A percentile compares a stretch with the other conserved stretches of the same genome.
These are phyloP conservation scores for Coregonus clupeaformis DNA, from an alignment of 2,113 vertebrate species.

Conservation along the genomic window DNA sequence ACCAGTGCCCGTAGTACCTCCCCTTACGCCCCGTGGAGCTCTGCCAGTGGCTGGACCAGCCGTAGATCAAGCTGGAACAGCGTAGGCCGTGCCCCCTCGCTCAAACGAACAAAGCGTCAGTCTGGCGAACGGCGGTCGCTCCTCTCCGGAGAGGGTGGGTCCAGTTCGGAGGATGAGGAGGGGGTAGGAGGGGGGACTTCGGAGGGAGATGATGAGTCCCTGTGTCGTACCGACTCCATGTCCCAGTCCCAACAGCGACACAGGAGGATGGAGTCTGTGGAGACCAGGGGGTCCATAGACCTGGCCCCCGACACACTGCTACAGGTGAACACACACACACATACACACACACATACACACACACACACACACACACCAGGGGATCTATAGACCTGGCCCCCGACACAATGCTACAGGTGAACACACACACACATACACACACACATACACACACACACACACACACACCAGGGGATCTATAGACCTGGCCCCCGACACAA, in stretches of 20 bases:
- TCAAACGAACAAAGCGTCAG: slow-evolving; percentile 83
- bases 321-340: slow-evolving; percentile 51
- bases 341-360: background rate
- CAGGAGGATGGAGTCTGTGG: slow-evolving; percentile 84
- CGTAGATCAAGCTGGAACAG: slow-evolving; percentile 96
- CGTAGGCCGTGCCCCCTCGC: slow-evolving; percentile 84
- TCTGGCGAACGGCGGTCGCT: slow-evolving; percentile 89
- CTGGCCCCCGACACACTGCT: slow-evolving; percentile 85
- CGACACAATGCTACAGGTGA: slow-evolving; percentile 81
- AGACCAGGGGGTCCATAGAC: slow-evolving; percentile 88
- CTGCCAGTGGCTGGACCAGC: slow-evolving; percentile 87
- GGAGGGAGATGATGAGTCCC: slow-evolving; percentile 67
- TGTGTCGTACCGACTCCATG: slow-evolving; percentile 75
- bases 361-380: slow-evolving; percentile 60
- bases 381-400: slow-evolving; percentile 87
- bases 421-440: background rate
- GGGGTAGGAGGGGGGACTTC: slow-evolving; percentile 71
- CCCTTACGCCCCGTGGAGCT: slow-evolving; percentile 75
- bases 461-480: slow-evolving; percentile 80
- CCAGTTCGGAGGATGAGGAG: slow-evolving; percentile 90
- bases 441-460: too few relatives aligned
- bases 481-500: slow-evolving; percentile 85
- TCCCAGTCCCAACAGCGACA: slow-evolving; percentile 72
- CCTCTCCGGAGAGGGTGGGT: slow-evolving; percentile 86
- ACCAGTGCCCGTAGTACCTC: slow-evolving; percentile 60